Evolutionary conservation across 2,888 invertebrate species (phyloP).

Genomic region (Phoronis australis): DNA sequence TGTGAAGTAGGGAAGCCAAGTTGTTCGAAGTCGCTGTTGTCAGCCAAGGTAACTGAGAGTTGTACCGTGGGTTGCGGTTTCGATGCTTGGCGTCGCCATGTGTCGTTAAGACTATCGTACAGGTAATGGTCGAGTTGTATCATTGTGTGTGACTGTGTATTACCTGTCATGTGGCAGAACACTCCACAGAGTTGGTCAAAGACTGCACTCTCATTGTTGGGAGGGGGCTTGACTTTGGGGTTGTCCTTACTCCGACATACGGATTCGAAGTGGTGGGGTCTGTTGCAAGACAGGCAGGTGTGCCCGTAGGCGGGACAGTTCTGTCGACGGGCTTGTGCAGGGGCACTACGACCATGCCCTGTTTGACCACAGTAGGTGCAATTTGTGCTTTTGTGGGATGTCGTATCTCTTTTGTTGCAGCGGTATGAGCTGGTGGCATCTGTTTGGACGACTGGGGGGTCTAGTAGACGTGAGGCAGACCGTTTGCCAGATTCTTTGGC

Average conservation of each 20-base stretch:
- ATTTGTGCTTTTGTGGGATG: too few relatives aligned
- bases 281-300: slow-evolving; percentile 14
- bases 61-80: slow-evolving; percentile 18
- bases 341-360: slow-evolving; percentile 19
- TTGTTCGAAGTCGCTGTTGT: too few relatives aligned
- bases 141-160: background rate
- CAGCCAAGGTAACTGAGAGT: slow-evolving; percentile 2
- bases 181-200: slow-evolving; percentile 14
- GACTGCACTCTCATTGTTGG: slow-evolving; percentile 7
- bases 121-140: slow-evolving; percentile 20
- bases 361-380: slow-evolving; percentile 19
- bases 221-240: slow-evolving; percentile 1
- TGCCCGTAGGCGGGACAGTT: slow-evolving; percentile 20
- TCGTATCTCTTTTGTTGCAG: too few relatives aligned
- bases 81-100: slow-evolving; percentile 13
- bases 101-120: slow-evolving; percentile 15
- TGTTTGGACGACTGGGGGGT: too few relatives aligned
- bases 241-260: slow-evolving; percentile 17
- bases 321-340: slow-evolving; percentile 6
- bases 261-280: slow-evolving; percentile 12
- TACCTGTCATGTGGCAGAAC: background rate
- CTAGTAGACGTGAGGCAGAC: slow-evolving; percentile 18
- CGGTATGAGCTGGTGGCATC: too few relatives aligned
- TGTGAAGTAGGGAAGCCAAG: too few relatives aligned
- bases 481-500: slow-evolving; percentile 22